Evolutionary conservation across 2,113 vertebrate genomes (phyloP).

Genomic region (Sula dactylatra): DNA sequence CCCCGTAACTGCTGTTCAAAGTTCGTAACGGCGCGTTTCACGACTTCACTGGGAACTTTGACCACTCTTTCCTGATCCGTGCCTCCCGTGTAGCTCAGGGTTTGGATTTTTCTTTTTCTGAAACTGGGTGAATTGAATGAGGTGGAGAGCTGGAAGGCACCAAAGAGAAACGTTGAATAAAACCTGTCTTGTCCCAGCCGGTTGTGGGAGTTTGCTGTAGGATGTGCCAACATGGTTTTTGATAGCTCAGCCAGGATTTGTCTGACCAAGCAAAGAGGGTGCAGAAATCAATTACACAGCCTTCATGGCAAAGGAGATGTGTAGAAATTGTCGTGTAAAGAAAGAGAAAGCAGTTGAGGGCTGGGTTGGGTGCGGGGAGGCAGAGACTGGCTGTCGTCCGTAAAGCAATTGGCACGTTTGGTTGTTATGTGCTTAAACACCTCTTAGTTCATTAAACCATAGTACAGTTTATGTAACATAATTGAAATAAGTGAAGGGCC

Average conservation of each 20-base stretch:
- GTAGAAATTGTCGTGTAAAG: not conserved
- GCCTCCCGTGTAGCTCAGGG: not conserved
- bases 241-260: not conserved
- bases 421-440: not conserved
- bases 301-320: not conserved
- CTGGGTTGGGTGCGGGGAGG: not conserved
- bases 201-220: not conserved
- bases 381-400: not conserved
- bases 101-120: not conserved
- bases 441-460: not conserved
- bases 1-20: rapidly evolving
- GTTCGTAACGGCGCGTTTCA: not conserved
- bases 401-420: not conserved
- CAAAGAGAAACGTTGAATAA: not conserved
- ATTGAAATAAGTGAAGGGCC: not conserved
- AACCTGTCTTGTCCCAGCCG: not conserved
- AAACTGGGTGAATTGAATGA: not conserved
- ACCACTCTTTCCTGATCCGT: rapidly evolving
- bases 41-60: too few species aligned
- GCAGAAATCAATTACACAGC: not conserved
- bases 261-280: not conserved
- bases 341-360: not conserved
- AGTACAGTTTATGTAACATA: rapidly evolving
- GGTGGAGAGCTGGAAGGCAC: not conserved
- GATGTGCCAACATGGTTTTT: not conserved